Percentiles rank a stretch among this genome's conserved stretches.
Conservation (phyloP, 2,888 invertebrate species). For the Apamea anceps region DNA sequence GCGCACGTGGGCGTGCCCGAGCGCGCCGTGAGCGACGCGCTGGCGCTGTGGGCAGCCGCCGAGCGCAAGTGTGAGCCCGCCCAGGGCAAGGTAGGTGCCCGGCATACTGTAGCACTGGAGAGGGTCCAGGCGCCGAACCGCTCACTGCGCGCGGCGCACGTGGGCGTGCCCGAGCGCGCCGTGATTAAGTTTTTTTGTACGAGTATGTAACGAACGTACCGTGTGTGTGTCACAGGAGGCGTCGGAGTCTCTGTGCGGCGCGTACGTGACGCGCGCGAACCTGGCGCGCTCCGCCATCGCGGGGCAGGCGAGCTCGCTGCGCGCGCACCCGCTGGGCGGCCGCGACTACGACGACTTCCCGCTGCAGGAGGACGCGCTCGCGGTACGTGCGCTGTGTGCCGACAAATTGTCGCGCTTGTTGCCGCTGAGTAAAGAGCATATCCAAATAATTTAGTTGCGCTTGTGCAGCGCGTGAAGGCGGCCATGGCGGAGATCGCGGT, state of each 20-base stretch:
- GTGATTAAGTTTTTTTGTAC: slow-evolving; percentile 38
- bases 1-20: too few relatives aligned
- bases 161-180: slow-evolving; percentile 85
- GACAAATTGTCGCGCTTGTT: accelerated
- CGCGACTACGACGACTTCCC: slow-evolving; percentile 92
- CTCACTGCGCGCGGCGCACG: slow-evolving; percentile 87
- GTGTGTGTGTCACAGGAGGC: slow-evolving; percentile 13
- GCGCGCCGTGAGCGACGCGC: too few relatives aligned
- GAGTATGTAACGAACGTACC: not conserved
- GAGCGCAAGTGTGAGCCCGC: too few relatives aligned
- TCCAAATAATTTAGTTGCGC: not conserved
- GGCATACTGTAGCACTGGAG: too few relatives aligned
- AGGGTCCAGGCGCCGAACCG: slow-evolving; percentile 81
- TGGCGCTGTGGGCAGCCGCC: too few relatives aligned
- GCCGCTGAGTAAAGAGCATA: accelerated
- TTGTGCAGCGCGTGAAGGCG: slow-evolving; percentile 71
- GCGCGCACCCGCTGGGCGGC: slow-evolving; percentile 89
- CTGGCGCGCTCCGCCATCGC: slow-evolving; percentile 89
- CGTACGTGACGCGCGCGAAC: slow-evolving; percentile 85
- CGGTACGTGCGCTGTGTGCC: slow-evolving; percentile 74
- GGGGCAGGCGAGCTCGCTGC: slow-evolving; percentile 86
- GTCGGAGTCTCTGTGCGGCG: slow-evolving; percentile 33
- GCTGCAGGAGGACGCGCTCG: slow-evolving; percentile 91
- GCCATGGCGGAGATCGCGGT: slow-evolving; percentile 87
- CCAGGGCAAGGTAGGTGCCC: too few relatives aligned